A percentile compares a stretch with the other conserved stretches of the same genome.
Evolutionary conservation across 2,888 invertebrate species (phyloP).

Genomic region (Nasonia oneida): DNA sequence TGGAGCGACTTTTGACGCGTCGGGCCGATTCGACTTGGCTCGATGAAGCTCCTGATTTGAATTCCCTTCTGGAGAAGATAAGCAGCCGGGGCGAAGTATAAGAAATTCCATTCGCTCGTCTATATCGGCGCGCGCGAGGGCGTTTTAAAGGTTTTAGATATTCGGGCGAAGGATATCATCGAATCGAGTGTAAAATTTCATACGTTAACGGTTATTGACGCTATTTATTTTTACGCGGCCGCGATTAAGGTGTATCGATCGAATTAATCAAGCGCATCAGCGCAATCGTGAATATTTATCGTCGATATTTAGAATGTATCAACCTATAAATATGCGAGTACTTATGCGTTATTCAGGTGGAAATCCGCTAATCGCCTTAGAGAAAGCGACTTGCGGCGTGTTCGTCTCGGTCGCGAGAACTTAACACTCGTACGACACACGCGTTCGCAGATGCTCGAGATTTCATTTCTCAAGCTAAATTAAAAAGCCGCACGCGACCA

Average conservation of each 20-base stretch:
- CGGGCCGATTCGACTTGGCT: conserved; percentile 9
- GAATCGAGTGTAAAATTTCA: background rate
- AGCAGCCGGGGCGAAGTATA: background rate
- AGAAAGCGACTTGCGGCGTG: background rate
- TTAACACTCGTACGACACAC: background rate
- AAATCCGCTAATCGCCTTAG: conserved; percentile 22
- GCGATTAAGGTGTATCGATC: too few relatives aligned
- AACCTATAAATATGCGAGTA: background rate
- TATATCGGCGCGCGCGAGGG: background rate
- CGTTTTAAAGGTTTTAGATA: too few relatives aligned
- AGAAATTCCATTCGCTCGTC: background rate
- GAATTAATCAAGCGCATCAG: background rate
- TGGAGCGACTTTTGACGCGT: conserved; percentile 21
- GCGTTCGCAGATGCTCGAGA: background rate
- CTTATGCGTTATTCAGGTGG: conserved; percentile 4
- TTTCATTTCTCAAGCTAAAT: background rate
- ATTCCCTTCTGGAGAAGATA: conserved; percentile 1
- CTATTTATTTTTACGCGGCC: too few relatives aligned
- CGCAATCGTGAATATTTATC: background rate
- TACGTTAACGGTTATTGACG: background rate
- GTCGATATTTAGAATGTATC: background rate
- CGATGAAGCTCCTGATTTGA: conserved; percentile 38
- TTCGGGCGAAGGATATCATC: background rate
- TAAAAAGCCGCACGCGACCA: background rate
- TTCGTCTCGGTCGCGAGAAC: background rate